These are phyloP conservation scores for Bilobella aurantiaca DNA, from an alignment of 1,140 invertebrate species.

Conservation along the genomic window DNA sequence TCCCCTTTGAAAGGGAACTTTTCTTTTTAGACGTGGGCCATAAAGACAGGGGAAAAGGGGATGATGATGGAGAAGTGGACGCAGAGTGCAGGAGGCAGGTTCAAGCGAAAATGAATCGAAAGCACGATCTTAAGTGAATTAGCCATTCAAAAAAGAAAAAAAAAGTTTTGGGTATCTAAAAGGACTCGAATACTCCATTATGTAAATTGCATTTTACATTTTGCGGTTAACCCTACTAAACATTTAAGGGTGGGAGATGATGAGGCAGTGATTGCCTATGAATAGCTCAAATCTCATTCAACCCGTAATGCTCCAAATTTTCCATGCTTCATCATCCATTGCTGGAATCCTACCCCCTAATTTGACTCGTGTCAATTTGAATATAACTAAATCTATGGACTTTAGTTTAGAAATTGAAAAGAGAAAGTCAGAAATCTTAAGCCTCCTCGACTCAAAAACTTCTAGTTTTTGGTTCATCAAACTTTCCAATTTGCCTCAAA, in stretches of 20 bases:
- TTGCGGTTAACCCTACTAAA: neutral
- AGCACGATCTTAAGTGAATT: neutral
- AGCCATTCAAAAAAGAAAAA: neutral
- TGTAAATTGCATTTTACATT: conserved; percentile 1
- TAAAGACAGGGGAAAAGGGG: neutral
- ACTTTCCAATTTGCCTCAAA: no score
- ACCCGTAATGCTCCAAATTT: neutral
- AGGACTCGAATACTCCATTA: neutral
- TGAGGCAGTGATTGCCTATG: neutral
- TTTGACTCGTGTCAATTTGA: conserved; percentile 1
- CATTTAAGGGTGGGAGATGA: neutral
- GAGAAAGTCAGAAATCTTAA: no score
- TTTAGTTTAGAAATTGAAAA: neutral
- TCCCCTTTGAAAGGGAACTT: neutral
- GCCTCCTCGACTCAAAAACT: no score
- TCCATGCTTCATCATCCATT: neutral
- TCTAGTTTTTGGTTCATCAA: no score
- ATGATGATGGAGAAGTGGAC: no score
- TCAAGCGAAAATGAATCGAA: neutral
- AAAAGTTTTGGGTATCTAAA: neutral
- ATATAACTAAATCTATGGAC: no score
- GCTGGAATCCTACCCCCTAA: neutral
- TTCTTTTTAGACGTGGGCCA: no score
- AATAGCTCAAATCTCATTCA: neutral
- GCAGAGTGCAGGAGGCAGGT: neutral